Base-by-base conservation (phyloP, 2,797 vertebrate species). In the Picus viridis region DNA sequence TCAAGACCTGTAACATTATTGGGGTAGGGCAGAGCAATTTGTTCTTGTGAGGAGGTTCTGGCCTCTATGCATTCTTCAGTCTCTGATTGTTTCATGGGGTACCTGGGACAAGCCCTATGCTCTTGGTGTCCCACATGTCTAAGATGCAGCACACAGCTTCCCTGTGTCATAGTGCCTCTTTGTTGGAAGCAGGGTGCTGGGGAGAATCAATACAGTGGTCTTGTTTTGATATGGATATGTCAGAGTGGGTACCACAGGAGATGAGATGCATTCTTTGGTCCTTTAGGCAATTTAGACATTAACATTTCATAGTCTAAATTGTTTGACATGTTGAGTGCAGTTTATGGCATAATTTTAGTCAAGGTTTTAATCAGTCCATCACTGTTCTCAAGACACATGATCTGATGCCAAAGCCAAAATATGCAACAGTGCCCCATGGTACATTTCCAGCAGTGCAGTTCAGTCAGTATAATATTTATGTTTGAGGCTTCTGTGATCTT, bases 111-210 rank as follows among this genome's bases (percentile, higher is more conserved):
- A 72, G 36, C 7, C 16, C 32, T 62, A 10, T 0, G 0, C 20
- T 63, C 16, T 32, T 67, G 16, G 14, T 65, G 65, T 56, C 43
- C 30, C 14, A 8, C 27, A 18, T 71, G 10, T 71, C 73, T 68
- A 0, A 0, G 15, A 20, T 85, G 62, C 13, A 36, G 41, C 1
- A 1, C 7, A 2, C 9, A 34, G 20, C 34, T 90, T 76, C 16
- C 7, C 9, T 15, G 7, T 7, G 26, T 64, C 51, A 29, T 5
- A 10, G 57, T 90, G 58, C 15, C 15, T 82, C 34, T 47, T 36
- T 29, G n/a, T 63, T 54, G 39, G 53, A 82, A 61, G 0, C 1
- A 53, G 63, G 20, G 27, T 7, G 5, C 10, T 5, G 2, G 0
- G 16, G 14, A 65, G 4, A 57, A 83, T 67, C 0, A 5, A n/a